Percentiles rank a stretch among this genome's conserved stretches.
phyloP scores from a whole-genome alignment of 2,797 vertebrate genomes.

The Malurus splendens region DNA sequence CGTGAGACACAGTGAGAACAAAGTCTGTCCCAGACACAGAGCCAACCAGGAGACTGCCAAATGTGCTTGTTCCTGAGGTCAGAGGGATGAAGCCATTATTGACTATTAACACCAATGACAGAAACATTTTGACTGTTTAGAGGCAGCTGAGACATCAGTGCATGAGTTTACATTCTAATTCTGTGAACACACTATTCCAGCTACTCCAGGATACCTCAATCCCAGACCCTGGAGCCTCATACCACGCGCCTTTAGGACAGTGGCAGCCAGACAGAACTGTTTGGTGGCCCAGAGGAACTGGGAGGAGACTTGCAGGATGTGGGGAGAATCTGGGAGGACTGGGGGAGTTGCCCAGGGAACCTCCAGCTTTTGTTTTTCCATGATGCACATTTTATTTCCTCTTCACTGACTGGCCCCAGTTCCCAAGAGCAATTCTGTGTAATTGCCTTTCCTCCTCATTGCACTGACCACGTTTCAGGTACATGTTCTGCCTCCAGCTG shows the following conservation, averaged over 20 bases:
- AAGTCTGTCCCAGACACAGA: neutral
- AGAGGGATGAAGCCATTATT: neutral
- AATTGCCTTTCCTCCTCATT: neutral
- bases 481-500: neutral
- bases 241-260: neutral
- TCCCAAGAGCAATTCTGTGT: neutral
- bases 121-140: neutral
- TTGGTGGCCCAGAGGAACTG: neutral
- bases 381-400: neutral
- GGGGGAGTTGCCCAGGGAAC: neutral
- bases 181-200: neutral
- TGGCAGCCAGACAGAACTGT: neutral
- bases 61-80: neutral
- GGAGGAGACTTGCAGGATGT: neutral
- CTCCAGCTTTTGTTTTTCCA: neutral
- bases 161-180: neutral
- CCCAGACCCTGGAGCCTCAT: neutral
- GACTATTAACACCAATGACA: neutral
- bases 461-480: neutral
- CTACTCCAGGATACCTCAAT: neutral
- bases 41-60: neutral
- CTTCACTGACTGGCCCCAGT: neutral
- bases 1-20: fast-evolving
- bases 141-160: neutral
- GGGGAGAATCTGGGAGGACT: neutral